Evolutionary conservation across 2,888 invertebrate genomes (phyloP), one percentile per base, ranked within the genome.

Genomic region (Amiota communis): DNA sequence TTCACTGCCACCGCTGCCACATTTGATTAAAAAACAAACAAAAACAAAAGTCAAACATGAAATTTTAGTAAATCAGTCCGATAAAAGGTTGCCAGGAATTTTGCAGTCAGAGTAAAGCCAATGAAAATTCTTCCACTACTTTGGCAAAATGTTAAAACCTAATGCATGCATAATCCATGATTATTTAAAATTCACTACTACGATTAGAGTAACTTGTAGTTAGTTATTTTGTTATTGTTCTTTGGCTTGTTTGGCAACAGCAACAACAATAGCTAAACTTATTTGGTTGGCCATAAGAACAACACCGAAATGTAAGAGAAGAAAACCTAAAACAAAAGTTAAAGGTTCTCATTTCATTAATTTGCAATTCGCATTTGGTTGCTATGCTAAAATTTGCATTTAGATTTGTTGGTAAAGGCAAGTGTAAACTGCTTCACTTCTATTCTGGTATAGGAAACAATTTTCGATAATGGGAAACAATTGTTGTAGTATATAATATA

Each of bases 101-200:
- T 0, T 6, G 6, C 36, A 36, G 36, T 6, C 2, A 6, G 36
- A 36, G 36, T 36, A 36, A 36, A 51, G 53, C 53, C 12, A n/a
- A 8, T 13, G 13, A 51, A 51, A 51, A 1, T 51, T 51, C 53
- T 51, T 51, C 12, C 10, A 8, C 53, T n/a, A 51, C 6, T 36
- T 36, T 63, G 63, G 63, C 63, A 63, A 63, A 63, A 47, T 48
- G 51, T 49, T 64, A 56, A 71, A 86, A 83, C 85, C 86, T 80
- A 83, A 83, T 86, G 83, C 85, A 83, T 83, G 83, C 83, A 86
- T 83, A 83, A 83, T 86, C 86, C 36, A 86, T 86, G 86, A 86
- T 86, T 86, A 84, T 78, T 83, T 83, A 86, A 83, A 84, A 81
- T 83, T 83, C 83, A 75, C 79, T 81, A 36, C 36, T 63, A 36